Base-by-base conservation (phyloP, 2,888 invertebrate genomes). In the Drosophila meridiana region DNA sequence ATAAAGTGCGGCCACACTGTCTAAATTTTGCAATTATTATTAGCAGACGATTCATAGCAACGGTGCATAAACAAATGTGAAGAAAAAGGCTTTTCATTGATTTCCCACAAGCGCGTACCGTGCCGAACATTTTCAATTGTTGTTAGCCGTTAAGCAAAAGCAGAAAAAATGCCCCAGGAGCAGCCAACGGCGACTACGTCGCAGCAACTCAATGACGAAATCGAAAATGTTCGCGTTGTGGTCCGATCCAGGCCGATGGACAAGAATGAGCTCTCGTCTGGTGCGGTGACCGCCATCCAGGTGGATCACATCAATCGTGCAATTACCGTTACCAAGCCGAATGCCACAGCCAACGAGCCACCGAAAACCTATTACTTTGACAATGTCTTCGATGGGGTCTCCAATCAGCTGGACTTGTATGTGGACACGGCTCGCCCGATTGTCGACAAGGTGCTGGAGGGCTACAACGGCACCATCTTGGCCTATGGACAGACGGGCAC, bases 171-270 rank as follows among this genome's bases (percentile, higher is more conserved):
- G 91, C 89, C 91, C 40, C 90, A 87, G 50, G 91, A 91, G 63
- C 81, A 85, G 60, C 30, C 65, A 61, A 55, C 78, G 34, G 59
- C 76, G 56, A 47, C 71, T 7, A 30, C 69, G 43, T 63, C 63
- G 48, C 83, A 76, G 66, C 96, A 96, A 79, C 95, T 96, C 70
- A 87, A 92, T 72, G 95, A 95, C 20, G 96, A 96, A 84, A 95
- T 96, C 72, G 99, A 99, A 94, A 99, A 98, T 95, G 99, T 99
- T 50, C 96, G 97, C 58, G 99, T 99, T 59, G 98, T 98, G 68
- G 98, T 99, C 20, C 95, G 99, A 61, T 97, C 98, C 78, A 96
- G 99, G 58, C 99, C 99, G 0, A 95, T 99, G 93, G 98, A 97
- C 93, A 96, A 96, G 91, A 95, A 96, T 84, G 99, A 99, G 94